Evolutionary conservation across 2,888 invertebrate genomes (phyloP).

Genomic region (Melipona beecheii): DNA sequence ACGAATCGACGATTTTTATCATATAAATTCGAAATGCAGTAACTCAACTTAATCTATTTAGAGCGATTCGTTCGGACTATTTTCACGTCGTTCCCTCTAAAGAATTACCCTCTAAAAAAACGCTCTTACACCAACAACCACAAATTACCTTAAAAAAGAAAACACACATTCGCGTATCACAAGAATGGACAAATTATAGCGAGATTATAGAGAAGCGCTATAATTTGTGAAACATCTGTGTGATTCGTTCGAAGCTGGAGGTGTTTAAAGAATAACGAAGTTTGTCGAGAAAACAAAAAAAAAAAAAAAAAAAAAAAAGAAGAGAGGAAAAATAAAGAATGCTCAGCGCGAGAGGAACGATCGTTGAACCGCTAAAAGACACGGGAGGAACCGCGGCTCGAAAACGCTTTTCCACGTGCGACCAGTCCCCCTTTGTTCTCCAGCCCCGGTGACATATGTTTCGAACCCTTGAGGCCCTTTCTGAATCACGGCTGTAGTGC

Average conservation of each 20-base stretch:
- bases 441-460: conserved; percentile 63
- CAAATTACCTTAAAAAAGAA: background rate
- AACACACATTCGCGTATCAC: no score
- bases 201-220: no score
- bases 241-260: background rate
- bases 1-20: no score
- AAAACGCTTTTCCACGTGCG: conserved; percentile 43
- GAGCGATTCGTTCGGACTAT: no score
- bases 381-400: conserved; percentile 24
- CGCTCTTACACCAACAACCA: background rate
- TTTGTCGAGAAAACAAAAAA: conserved; percentile 13
- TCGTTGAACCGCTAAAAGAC: conserved; percentile 35
- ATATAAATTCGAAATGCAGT: no score
- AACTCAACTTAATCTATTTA: no score
- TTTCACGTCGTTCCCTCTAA: background rate
- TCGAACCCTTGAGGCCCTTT: conserved; percentile 60
- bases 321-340: background rate
- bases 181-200: background rate
- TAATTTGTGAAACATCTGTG: background rate
- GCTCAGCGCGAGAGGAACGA: conserved; percentile 33
- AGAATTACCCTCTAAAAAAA: background rate
- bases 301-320: background rate
- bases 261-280: conserved; percentile 6
- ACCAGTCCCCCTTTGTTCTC: conserved; percentile 59
- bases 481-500: conserved; percentile 48